Evolutionary conservation across 2,113 vertebrate species (phyloP), one percentile per base, ranked within the genome.

Genomic region (Piliocolobus tephrosceles): DNA sequence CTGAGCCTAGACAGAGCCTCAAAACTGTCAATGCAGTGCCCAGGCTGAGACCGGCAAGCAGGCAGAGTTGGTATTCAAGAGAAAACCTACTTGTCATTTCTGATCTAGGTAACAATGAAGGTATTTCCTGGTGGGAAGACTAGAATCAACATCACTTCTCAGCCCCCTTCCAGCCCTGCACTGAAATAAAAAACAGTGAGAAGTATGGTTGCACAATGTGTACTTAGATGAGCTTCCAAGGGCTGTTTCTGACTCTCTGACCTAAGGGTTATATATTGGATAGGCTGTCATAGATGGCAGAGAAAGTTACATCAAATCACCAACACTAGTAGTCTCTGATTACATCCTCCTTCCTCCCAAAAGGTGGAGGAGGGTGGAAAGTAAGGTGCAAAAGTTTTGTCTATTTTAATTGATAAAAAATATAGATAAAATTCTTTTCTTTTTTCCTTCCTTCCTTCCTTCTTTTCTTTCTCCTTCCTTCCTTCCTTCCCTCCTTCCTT

Each of bases 361-460:
- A 72, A 79, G 20, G 58, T 32, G 8, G 45, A 58, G 43, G 57
- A 76, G n/a, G 58, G n/a, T 23, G 90, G n/a, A 76, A 68, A 86
- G 11, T 1, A 47, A 94, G 84, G 40, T 73, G 6, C 23, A 57
- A 90, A 84, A 79, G 18, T 43, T 45, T 32, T 84, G 14, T 20
- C 70, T 93, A 82, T 84, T 75, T 90, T 78, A 85, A 52, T 25
- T 82, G 43, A 82, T 43, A 85, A 93, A 72, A 93, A 66, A 76
- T 50, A n/a, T 8, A 91, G 10, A 68, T n/a, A 50, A 43, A 8
- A 84, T 79, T 30, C 5, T 64, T 64, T 64, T 6, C 25, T 30
- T 61, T 25, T 25, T 25, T 27, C 47, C 13, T 52, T 17, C 50
- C 0, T 17, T 52, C 52, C 52, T 52, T 52, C 50, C 50, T 52